Percentiles rank a stretch among this genome's conserved stretches.
phyloP scores from a whole-genome alignment of 2,113 vertebrate genomes.

The Laterallus jamaicensis region DNA sequence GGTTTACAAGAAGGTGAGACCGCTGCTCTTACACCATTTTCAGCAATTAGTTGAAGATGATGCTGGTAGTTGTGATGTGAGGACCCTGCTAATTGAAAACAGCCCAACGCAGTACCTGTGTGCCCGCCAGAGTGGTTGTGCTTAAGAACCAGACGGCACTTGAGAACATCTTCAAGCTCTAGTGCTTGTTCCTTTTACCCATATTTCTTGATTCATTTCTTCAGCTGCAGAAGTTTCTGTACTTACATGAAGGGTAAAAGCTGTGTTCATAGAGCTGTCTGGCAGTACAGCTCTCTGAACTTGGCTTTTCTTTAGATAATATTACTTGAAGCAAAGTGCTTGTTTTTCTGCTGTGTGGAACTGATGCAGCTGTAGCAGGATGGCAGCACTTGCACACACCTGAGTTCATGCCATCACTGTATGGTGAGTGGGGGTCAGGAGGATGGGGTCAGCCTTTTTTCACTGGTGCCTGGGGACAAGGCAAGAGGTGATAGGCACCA shows the following conservation, averaged over 20 bases:
- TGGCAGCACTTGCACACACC: background rate
- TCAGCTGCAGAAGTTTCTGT: background rate
- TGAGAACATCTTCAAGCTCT: background rate
- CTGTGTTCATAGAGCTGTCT: background rate
- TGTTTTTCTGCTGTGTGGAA: background rate
- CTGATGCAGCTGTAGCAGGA: background rate
- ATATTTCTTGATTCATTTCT: background rate
- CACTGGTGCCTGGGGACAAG: no score
- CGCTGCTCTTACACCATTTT: fast-evolving
- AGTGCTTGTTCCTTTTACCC: background rate
- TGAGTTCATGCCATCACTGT: fast-evolving
- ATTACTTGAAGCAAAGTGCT: background rate
- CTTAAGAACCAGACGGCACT: background rate
- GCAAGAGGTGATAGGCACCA: no score
- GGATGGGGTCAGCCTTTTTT: no score
- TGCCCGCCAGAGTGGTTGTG: fast-evolving
- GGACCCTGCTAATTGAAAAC: background rate
- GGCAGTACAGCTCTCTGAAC: background rate
- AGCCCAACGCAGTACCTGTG: background rate
- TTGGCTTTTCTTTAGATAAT: background rate
- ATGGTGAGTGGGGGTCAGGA: no score
- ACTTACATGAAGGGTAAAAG: background rate
- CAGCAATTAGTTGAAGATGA: background rate
- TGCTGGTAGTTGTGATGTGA: background rate
- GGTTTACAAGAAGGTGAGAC: background rate